Base-by-base conservation (phyloP, 1,140 invertebrate genomes). In the Hylyphantes graminicola region DNA sequence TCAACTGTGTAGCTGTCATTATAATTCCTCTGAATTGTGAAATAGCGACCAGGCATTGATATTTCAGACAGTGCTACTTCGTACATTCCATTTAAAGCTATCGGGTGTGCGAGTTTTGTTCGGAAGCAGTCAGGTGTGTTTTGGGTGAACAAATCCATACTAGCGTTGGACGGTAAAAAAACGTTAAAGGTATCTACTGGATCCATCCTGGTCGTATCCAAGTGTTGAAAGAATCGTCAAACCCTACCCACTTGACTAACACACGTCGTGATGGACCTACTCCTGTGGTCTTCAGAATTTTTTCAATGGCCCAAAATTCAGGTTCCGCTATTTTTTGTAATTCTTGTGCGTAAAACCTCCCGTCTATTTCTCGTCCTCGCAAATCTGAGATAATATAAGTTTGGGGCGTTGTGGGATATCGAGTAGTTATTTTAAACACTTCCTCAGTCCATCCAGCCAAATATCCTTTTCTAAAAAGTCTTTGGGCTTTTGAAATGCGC, bases 161-260 rank as follows among this genome's bases (percentile, higher is more conserved):
- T 19, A 17, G 19, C 63, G 48, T 65, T 48, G 13, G 63, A 65
- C 19, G 21, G 63, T 65, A 6, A 5, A 11, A 65, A 21, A 9
- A 64, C 21, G 21, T 64, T n/a, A 64, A 19, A 65, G 35, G 1
- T 35, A 10, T 8, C 12, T 21, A 21, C 7, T 7, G 12, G 12
- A 59, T 12, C 57, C 57, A 5, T 59, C n/a, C 57, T 12, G n/a
- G n/a, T 65, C 35, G 19, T 21, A 65, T 21, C 63, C 63, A 65
- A 65, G 0, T 11, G 63, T 65, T 65, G 35, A 65, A 65, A 17
- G 63, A 65, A 65, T 21, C 6, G 63, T 65, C 63, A 35, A 65
- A 65, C 1, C 63, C 63, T 21, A 68, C 12, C 65, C 65, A 68
- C 65, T 68, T 68, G 0, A 68, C 65, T 6, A 68, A 68, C 48